Evolutionary conservation across 2,888 invertebrate genomes (phyloP), one percentile per base, ranked within the genome.

Genomic region (Tenodera sinensis): DNA sequence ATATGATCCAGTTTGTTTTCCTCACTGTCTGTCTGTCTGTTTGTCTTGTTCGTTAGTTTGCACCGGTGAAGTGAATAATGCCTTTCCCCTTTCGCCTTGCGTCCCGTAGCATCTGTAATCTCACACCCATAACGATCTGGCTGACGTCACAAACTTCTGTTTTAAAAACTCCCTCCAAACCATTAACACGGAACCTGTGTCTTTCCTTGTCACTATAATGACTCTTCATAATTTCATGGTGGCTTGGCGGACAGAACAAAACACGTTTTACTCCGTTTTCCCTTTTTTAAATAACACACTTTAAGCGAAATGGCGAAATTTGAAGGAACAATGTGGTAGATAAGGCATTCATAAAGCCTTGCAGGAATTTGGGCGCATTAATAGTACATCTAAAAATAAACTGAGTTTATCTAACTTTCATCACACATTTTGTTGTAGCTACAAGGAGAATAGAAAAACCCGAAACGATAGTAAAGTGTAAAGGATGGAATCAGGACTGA

Each of bases 1-100:
- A 85, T 85, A 85, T 85, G 47, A 85, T 85, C 47, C 54, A 85
- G 47, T 85, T 85, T 85, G 85, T 85, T 85, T 85, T 85, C 27
- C 47, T 84, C 30, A 4, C 28, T 83, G 27, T 27, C 83, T 83
- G 28, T 27, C 27, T 85, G 28, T 27, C 27, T 85, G 85, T 84
- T 84, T 84, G 12, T 34, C 84, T 34, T 84, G 84, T 84, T 42
- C 84, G 85, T 85, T 85, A 85, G 42, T 85, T 85, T 85, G 47
- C 34, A 15, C 47, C 85, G 28, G 42, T 85, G 42, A 85, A 85
- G n/a, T 85, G 85, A 85, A 27, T 47, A 85, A 85, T 85, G 27
- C 47, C 27, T 20, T 12, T 15, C 34, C 28, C 30, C 25, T n/a
- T n/a, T 20, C 54, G 20, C 54, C 14, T 15, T 85, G 3, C 27